Evolutionary conservation across 1,140 invertebrate species (phyloP), one percentile per base, ranked within the genome.

Genomic region (Anagrus nilaparvatae): DNA sequence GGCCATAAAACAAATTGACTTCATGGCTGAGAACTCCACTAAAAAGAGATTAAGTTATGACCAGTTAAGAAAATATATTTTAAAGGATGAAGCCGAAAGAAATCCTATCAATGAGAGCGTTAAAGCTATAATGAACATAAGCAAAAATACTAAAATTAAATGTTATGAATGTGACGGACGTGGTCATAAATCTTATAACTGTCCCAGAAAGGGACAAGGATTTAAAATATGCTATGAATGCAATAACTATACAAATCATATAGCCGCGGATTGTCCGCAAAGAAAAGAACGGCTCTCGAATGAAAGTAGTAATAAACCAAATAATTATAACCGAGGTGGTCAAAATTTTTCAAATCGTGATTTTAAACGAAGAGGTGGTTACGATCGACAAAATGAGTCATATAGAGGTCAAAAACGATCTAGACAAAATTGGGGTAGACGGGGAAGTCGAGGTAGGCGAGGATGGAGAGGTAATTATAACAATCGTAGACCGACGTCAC

Each of bases 1-100:
- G 14, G 21, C 40, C 9, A 47, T 49, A 1, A 45, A 51, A 37
- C 17, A 29, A 8, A 33, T 40, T 20, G 38, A 52, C 2, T 49
- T 39, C 27, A 5, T 52, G 14, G 43, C 39, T 12, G 49, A 43
- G 17, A 39, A 16, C 23, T 40, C 45, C 28, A 44, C n/a, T 16
- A 43, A 47, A 21, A 30, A 47, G 34, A 37, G 38, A 1, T 13
- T 44, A 19, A 36, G 31, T 3, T 54, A 43, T 43, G 44, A 52
- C 32, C 20, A 49, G 16, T 29, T 52, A n/a, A 52, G 50, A 39
- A 9, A 8, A 16, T 47, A 47, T 25, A 40, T 54, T 17, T 32
- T 46, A 29, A 42, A 49, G 31, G 36, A 21, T 8, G 48, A 51
- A 14, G 40, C 46, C 2, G 43, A 14, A 10, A 46, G 43, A 39